These are phyloP conservation scores for Podabrus alpinus DNA, from an alignment of 2,888 invertebrate genomes.

Conservation along the genomic window DNA sequence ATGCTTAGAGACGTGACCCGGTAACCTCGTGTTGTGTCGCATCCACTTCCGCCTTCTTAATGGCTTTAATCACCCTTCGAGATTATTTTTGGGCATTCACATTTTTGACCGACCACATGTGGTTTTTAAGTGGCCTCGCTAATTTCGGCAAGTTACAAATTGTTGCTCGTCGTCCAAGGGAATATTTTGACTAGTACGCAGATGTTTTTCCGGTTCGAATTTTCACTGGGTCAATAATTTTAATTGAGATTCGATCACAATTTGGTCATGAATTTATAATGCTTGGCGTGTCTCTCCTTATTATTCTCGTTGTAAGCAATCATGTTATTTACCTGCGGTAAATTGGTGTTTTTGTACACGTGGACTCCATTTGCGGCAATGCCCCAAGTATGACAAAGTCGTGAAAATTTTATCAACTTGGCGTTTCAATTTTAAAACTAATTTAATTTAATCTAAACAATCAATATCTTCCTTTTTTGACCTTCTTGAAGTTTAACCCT, in stretches of 20 bases:
- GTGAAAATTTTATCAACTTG: background rate
- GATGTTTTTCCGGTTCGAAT: background rate
- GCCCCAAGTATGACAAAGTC: background rate
- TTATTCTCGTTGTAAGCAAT: slow-evolving; percentile 5
- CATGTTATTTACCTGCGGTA: slow-evolving; percentile 15
- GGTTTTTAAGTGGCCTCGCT: slow-evolving; percentile 1
- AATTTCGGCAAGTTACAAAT: background rate
- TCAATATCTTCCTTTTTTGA: background rate
- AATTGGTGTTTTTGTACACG: slow-evolving; percentile 15
- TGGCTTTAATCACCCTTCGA: slow-evolving; percentile 39
- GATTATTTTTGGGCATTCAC: slow-evolving; percentile 19
- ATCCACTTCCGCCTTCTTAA: slow-evolving; percentile 42
- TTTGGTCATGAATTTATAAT: slow-evolving; percentile 17
- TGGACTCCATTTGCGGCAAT: slow-evolving; percentile 10
- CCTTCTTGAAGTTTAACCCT: background rate
- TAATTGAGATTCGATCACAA: slow-evolving; percentile 11
- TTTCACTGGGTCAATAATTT: background rate
- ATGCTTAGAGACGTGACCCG: slow-evolving; percentile 39
- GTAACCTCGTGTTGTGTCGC: slow-evolving; percentile 41
- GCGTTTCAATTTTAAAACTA: background rate
- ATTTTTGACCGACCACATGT: slow-evolving; percentile 17
- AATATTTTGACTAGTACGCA: background rate
- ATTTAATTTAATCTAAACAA: background rate
- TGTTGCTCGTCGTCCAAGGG: background rate
- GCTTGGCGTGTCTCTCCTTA: background rate